These are phyloP conservation scores for Zoroaster sp. DNA, from an alignment of 53 echinoderm and acorn worm species.

Conservation along the genomic window DNA sequence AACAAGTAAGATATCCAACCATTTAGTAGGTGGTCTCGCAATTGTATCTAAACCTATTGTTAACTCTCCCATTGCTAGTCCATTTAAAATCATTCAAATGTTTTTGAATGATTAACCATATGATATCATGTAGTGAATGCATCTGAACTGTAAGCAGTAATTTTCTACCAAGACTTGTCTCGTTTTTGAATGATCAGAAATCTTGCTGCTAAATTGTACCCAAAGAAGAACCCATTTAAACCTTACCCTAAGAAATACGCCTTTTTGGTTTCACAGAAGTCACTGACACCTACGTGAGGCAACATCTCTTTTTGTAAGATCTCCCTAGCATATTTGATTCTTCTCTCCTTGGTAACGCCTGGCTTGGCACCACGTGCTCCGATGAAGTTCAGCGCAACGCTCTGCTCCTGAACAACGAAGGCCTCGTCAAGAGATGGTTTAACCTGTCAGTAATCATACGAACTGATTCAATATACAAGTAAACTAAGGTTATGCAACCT, in stretches of 20 bases:
- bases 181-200: too few species aligned
- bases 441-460: conserved; percentile 43
- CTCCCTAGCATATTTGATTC: conserved; percentile 96
- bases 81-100: too few species aligned
- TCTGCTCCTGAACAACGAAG: conserved; percentile 98
- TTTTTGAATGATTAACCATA: too few species aligned
- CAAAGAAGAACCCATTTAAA: background rate
- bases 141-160: too few species aligned
- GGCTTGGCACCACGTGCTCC: conserved; percentile 94
- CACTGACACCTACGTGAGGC: conserved; percentile 97
- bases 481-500: background rate
- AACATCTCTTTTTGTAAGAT: conserved; percentile 98
- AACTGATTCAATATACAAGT: too few species aligned
- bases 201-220: background rate
- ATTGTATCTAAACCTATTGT: too few species aligned
- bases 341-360: conserved; percentile 91
- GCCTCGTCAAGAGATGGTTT: conserved; percentile 99
- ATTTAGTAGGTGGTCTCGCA: too few species aligned
- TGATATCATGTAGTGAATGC: too few species aligned
- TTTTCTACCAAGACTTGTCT: too few species aligned
- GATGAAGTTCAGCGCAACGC: conserved; percentile 97
- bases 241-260: conserved; percentile 96
- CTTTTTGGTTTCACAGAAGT: conserved; percentile 99
- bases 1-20: too few species aligned
- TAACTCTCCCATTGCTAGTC: too few species aligned